Percentiles rank a stretch among this genome's conserved stretches.
These are phyloP conservation scores for Gymnobelideus leadbeateri DNA, from an alignment of 2,113 vertebrate species.

Conservation along the genomic window DNA sequence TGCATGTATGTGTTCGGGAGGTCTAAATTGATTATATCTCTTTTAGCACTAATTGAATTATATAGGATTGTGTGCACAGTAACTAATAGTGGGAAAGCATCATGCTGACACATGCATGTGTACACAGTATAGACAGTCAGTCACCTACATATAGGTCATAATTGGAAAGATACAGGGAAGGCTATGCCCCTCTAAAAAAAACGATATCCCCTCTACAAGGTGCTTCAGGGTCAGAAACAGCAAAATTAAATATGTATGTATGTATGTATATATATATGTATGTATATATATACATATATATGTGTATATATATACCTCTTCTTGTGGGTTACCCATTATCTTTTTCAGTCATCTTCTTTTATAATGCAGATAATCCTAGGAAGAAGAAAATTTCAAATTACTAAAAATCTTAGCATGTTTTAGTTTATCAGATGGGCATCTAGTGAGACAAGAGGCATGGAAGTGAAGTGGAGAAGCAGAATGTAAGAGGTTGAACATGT, in stretches of 20 bases:
- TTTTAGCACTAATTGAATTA: neutral
- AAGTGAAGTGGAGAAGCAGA: neutral
- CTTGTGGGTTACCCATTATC: neutral
- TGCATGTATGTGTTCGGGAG: constrained; percentile 22
- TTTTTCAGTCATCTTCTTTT: neutral
- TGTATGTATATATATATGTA: too few relatives aligned
- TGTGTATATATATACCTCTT: neutral
- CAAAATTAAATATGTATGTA: neutral
- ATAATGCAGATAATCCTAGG: neutral
- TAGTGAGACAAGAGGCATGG: neutral
- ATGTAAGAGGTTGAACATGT: neutral
- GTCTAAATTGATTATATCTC: neutral
- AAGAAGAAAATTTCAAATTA: neutral
- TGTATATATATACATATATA: too few relatives aligned
- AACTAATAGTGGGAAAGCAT: neutral
- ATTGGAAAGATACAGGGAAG: neutral
- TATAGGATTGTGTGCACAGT: neutral
- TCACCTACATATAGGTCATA: neutral
- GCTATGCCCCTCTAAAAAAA: neutral
- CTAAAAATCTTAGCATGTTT: neutral
- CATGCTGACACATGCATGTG: neutral
- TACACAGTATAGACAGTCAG: neutral
- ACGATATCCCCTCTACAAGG: neutral
- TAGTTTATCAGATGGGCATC: neutral
- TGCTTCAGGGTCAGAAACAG: neutral